Evolutionary conservation across 2,888 invertebrate species (phyloP).

Genomic region (Melipona bicolor): DNA sequence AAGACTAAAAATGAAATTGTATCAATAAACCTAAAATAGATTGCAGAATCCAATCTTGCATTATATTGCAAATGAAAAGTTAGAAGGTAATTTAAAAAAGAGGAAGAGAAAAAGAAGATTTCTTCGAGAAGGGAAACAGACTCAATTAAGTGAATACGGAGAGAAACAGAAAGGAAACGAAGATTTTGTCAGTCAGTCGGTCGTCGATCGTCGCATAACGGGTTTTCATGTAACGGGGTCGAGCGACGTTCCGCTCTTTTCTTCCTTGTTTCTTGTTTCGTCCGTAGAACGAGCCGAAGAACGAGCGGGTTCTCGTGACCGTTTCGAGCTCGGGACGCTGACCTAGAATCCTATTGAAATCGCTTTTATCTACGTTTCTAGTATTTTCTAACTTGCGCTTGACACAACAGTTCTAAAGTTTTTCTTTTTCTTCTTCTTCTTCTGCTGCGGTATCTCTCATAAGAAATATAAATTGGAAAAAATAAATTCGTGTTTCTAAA

Average conservation of each 20-base stretch:
- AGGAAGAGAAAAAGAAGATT: background rate
- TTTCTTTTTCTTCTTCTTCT: background rate
- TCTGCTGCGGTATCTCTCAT: background rate
- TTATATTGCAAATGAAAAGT: too few relatives aligned
- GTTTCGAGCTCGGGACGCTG: slow-evolving; percentile 80
- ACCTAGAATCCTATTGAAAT: slow-evolving; percentile 81
- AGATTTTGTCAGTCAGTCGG: slow-evolving; percentile 57
- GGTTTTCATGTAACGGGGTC: slow-evolving; percentile 81
- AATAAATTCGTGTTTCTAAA: too few relatives aligned
- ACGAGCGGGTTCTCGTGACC: slow-evolving; percentile 76
- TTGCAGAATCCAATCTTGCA: too few relatives aligned
- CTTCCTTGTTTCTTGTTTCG: slow-evolving; percentile 42
- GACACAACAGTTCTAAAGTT: slow-evolving; percentile 9
- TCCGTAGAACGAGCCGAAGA: slow-evolving; percentile 29
- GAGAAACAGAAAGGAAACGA: slow-evolving; percentile 35
- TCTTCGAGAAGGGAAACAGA: background rate
- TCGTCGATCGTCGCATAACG: slow-evolving; percentile 74
- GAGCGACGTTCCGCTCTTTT: slow-evolving; percentile 71
- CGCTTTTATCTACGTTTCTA: slow-evolving; percentile 65
- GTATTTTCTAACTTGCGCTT: slow-evolving; percentile 11
- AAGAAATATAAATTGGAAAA: too few relatives aligned
- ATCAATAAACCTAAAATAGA: background rate
- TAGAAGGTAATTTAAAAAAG: background rate
- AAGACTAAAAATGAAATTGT: too few relatives aligned
- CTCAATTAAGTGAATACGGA: background rate